Conservation (phyloP, 2,797 vertebrate species). For the Threskiornis aethiopicus region DNA sequence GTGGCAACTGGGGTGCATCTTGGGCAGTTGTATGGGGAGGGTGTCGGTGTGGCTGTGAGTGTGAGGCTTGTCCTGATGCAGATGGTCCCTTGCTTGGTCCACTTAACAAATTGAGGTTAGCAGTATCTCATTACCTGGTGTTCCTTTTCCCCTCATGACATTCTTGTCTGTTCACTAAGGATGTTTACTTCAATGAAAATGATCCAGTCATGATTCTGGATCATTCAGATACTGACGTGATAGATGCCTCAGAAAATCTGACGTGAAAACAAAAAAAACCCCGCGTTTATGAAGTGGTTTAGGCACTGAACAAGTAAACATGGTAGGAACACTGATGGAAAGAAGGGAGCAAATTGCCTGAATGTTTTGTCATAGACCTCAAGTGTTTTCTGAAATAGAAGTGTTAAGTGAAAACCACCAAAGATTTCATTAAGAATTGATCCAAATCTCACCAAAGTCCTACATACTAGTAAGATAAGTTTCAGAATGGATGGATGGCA, state of each 20-base stretch:
- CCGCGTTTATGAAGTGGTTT: background rate
- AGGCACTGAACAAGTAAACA: background rate
- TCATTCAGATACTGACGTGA: background rate
- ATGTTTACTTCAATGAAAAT: background rate
- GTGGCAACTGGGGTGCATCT: background rate
- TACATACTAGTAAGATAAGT: background rate
- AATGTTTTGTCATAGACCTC: background rate
- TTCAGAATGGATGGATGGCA: background rate
- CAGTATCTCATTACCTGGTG: background rate
- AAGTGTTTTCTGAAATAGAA: background rate
- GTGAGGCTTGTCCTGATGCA: background rate
- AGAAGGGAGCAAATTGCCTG: background rate
- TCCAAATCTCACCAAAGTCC: background rate
- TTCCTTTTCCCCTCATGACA: background rate
- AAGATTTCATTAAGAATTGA: background rate
- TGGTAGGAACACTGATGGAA: background rate
- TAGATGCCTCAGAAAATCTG: background rate
- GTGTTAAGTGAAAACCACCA: background rate
- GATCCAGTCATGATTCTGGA: background rate
- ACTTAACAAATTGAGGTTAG: background rate
- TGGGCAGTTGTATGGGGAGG: too few species aligned
- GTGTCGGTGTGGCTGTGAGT: background rate
- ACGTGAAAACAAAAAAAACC: background rate
- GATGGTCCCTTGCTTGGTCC: background rate
- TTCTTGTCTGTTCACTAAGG: background rate